Evolutionary conservation across 2,797 vertebrate genomes (phyloP), one percentile per base, ranked within the genome.

Genomic region (Otolemur crassicaudatus): DNA sequence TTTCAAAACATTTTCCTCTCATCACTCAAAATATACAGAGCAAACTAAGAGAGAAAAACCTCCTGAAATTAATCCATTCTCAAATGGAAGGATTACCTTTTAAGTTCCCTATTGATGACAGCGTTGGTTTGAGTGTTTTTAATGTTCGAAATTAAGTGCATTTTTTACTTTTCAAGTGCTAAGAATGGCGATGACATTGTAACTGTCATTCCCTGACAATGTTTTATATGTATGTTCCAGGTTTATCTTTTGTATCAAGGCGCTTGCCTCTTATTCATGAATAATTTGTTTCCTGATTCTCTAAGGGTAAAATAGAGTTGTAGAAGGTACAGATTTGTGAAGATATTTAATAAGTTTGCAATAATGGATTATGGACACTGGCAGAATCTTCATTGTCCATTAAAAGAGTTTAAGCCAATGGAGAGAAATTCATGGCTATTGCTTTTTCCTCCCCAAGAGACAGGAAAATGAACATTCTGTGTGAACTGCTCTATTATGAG

Each of bases 1-100:
- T 96, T 93, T 94, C 19, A 86, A 61, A 88, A 67, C 2, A 72
- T 93, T 87, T 90, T 76, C 20, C 43, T 95, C 19, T 97, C 69
- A 70, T 91, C 43, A 86, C 5, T 90, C 37, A 91, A 88, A 94
- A 90, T 91, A 70, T 86, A 58, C 72, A 16, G 10, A 91, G 7
- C 53, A 91, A 94, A 61, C 4, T 91, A 14, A 90, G 14, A 93
- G 58, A 79, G 29, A 73, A 94, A 93, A 91, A 91, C 56, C 89
- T 4, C 20, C 37, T 85, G 80, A 95, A 72, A 88, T 90, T 85
- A 70, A 70, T 61, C 7, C 40, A 29, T 77, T 40, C 19, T 90
- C 14, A 84, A 83, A n/a, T 56, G 23, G 46, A 95, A 94, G 34
- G 86, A 92, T 81, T 90, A 80, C 83, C 23, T 82, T 96, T 79